These are phyloP conservation scores for Erithacus rubecula DNA, from an alignment of 2,797 vertebrate genomes.

Conservation along the genomic window DNA sequence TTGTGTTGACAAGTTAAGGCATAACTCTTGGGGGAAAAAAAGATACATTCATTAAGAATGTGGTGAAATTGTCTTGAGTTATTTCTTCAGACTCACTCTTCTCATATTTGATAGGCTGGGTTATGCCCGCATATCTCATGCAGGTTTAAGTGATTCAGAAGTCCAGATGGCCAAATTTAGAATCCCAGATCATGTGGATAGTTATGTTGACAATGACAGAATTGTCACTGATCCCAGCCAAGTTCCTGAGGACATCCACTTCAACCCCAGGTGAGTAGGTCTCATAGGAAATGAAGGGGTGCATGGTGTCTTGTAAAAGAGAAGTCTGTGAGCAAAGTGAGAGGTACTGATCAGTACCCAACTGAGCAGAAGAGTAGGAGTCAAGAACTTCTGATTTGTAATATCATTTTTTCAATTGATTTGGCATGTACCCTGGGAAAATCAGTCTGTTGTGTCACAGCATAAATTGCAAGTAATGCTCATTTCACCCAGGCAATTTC, in stretches of 20 bases:
- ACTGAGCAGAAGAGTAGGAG: background rate
- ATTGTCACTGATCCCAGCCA: slow-evolving; percentile 62
- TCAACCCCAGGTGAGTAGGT: slow-evolving; percentile 72
- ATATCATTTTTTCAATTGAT: background rate
- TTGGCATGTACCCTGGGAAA: background rate
- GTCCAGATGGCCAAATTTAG: slow-evolving; percentile 77
- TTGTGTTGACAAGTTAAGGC: background rate
- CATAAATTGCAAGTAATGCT: background rate
- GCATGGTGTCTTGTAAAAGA: background rate
- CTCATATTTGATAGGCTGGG: slow-evolving; percentile 62
- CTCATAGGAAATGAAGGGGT: background rate
- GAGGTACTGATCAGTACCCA: background rate
- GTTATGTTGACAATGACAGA: slow-evolving; percentile 71
- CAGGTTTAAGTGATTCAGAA: slow-evolving; percentile 77
- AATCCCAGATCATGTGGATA: slow-evolving; percentile 66
- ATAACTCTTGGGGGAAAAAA: background rate
- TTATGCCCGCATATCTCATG: slow-evolving; percentile 77
- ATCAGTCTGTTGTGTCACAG: background rate
- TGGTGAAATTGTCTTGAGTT: background rate
- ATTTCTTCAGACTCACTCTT: background rate
- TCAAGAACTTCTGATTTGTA: background rate
- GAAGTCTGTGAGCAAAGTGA: background rate
- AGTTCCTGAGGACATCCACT: slow-evolving; percentile 68
- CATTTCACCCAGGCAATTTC: background rate
- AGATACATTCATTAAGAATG: background rate